Conservation (phyloP, 2,113 vertebrate species). For the Cathartes aura region DNA sequence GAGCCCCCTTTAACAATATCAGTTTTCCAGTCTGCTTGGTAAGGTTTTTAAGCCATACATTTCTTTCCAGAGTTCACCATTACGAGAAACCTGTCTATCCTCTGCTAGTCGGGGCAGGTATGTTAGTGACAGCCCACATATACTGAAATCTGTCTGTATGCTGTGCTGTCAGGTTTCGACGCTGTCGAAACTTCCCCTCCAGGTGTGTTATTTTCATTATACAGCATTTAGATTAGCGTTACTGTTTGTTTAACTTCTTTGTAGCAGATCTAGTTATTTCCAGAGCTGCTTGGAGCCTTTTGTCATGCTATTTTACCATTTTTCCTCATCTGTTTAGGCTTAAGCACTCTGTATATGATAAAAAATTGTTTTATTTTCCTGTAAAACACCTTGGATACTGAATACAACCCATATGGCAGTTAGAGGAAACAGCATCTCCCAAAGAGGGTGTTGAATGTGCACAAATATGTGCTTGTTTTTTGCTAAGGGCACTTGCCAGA, state of each 20-base stretch:
- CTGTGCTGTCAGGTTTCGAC: not conserved
- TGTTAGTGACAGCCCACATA: not conserved
- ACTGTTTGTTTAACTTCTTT: not conserved
- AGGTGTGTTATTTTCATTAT: slow-evolving; percentile 10
- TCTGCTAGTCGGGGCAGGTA: not conserved
- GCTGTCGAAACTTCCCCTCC: not conserved
- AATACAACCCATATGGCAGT: slow-evolving; percentile 61
- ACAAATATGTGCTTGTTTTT: slow-evolving; percentile 62
- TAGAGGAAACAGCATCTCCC: slow-evolving; percentile 59
- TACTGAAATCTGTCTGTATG: not conserved
- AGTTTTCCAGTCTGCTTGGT: not conserved
- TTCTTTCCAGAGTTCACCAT: not conserved
- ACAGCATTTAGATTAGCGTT: not conserved
- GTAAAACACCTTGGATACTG: slow-evolving; percentile 61
- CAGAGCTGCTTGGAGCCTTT: slow-evolving; percentile 28
- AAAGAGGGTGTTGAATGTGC: slow-evolving; percentile 67
- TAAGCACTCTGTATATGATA: slow-evolving; percentile 33
- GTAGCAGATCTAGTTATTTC: slow-evolving; percentile 1
- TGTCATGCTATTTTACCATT: slow-evolving; percentile 18
- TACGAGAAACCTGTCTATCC: not conserved
- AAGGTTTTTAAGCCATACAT: not conserved
- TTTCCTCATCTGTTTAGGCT: slow-evolving; percentile 51
- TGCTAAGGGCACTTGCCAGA: slow-evolving; percentile 58
- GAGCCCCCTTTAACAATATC: not conserved
- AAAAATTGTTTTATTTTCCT: slow-evolving; percentile 60